Conservation (phyloP, 2,797 vertebrate species). For the Gila robusta region DNA sequence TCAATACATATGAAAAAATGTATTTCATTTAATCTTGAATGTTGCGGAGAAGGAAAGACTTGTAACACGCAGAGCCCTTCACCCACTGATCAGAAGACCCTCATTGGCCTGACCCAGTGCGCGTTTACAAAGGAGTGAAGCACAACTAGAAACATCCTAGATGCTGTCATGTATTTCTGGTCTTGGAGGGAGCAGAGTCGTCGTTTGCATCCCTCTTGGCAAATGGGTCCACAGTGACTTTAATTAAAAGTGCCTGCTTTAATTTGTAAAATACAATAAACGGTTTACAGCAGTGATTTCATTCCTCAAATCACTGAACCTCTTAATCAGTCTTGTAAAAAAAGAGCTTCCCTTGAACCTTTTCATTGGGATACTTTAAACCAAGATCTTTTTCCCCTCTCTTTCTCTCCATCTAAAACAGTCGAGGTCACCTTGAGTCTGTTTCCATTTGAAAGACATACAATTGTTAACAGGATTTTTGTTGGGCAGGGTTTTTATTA, state of each 20-base stretch:
- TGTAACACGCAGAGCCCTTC: too few relatives aligned
- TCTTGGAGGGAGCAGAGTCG: not conserved
- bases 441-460: not conserved
- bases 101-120: too few relatives aligned
- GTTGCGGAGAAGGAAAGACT: too few relatives aligned
- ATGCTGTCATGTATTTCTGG: not conserved
- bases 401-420: not conserved
- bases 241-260: slow-evolving; percentile 50
- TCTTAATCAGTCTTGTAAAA: slow-evolving; percentile 25
- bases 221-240: slow-evolving; percentile 7
- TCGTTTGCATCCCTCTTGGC: not conserved
- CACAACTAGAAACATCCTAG: not conserved
- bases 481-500: not conserved
- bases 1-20: too few relatives aligned
- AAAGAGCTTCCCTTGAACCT: slow-evolving; percentile 31
- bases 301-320: slow-evolving; percentile 33
- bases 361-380: slow-evolving; percentile 8
- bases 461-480: slow-evolving; percentile 7
- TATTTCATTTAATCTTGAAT: too few relatives aligned
- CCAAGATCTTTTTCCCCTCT: not conserved
- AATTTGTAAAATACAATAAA: slow-evolving; percentile 39
- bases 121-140: not conserved
- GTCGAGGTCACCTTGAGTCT: slow-evolving; percentile 17
- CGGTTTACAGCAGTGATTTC: slow-evolving; percentile 32
- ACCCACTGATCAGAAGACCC: too few relatives aligned